Evolutionary conservation across 2,888 invertebrate species (phyloP), one percentile per base, ranked within the genome.

Genomic region (Lasioglossum marginatum): DNA sequence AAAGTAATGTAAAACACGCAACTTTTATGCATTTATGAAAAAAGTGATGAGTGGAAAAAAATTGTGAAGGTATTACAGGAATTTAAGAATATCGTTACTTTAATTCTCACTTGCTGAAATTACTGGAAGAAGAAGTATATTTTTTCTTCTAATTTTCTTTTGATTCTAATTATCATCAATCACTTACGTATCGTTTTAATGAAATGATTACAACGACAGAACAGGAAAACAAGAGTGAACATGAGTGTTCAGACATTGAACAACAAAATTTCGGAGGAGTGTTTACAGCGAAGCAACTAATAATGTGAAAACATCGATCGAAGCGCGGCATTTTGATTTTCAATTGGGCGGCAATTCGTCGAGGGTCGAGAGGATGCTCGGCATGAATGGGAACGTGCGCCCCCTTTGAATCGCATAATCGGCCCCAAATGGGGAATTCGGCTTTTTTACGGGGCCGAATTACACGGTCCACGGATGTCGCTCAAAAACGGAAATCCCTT

Each of bases 401-500:
- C n/a, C 63, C 77, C 73, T 43, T 27, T 37, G 45, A 85, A 60
- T 77, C 52, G 68, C 27, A 45, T 71, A 60, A 78, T 82, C 72
- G 72, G 37, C 66, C 57, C 37, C 40, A 37, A 86, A 81, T 73
- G 45, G 78, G 76, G 40, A 85, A 68, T 79, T 79, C 52, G 16
- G 45, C 34, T 73, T 34, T 85, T 79, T 85, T 76, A 79, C 31
- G 74, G 78, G 27, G 37, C 73, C 77, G 79, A 88, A 86, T 89
- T 88, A 89, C 81, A 84, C 77, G 86, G 70, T 81, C 40, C 37
- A 75, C 79, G 86, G 81, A 79, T 68, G 83, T 85, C 85, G 72
- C 68, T 85, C 66, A 78, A 78, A 83, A 86, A 79, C 86, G 88
- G 89, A 90, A 90, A 89, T 88, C 90, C 85, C 79, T 75, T 74